phyloP scores from a whole-genome alignment of 1,140 invertebrate species.

The Drosophila ironensis region DNA sequence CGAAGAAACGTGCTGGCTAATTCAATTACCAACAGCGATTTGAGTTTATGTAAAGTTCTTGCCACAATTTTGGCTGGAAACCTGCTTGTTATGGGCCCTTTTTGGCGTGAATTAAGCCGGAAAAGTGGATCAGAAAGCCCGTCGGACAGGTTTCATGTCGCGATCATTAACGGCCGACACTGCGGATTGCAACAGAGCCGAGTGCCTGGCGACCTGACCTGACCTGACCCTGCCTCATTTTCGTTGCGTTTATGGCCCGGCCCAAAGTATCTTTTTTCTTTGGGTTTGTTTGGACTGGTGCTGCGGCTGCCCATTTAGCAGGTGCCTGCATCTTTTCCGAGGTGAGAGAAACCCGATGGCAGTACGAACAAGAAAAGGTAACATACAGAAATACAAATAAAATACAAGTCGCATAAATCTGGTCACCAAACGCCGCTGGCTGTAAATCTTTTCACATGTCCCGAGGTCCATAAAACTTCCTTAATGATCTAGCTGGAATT shows the following conservation, averaged over 20 bases:
- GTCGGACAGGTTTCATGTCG: no score
- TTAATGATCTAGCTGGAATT: conserved; percentile 58
- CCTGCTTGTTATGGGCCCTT: not conserved
- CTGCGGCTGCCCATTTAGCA: conserved; percentile 36
- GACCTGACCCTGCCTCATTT: conserved; percentile 27
- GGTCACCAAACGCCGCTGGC: conserved; percentile 49
- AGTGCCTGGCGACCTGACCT: not conserved
- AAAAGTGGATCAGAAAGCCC: no score
- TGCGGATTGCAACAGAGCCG: conserved; percentile 19
- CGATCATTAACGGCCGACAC: conserved; percentile 29
- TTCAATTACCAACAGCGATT: not conserved
- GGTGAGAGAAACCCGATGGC: not conserved
- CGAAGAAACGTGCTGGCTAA: no score
- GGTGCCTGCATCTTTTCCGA: conserved; percentile 31
- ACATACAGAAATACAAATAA: conserved; percentile 2
- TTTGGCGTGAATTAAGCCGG: not conserved
- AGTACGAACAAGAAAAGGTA: not conserved
- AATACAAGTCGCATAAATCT: conserved; percentile 60
- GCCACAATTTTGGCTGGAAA: no score
- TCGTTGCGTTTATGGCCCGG: conserved; percentile 25
- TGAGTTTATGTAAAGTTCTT: no score
- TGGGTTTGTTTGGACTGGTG: conserved; percentile 13
- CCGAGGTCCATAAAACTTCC: conserved; percentile 56
- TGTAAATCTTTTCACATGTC: conserved; percentile 61
- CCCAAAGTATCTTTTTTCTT: conserved; percentile 9